Conservation (phyloP, 2,888 invertebrate genomes). For the Eurois occulta region DNA sequence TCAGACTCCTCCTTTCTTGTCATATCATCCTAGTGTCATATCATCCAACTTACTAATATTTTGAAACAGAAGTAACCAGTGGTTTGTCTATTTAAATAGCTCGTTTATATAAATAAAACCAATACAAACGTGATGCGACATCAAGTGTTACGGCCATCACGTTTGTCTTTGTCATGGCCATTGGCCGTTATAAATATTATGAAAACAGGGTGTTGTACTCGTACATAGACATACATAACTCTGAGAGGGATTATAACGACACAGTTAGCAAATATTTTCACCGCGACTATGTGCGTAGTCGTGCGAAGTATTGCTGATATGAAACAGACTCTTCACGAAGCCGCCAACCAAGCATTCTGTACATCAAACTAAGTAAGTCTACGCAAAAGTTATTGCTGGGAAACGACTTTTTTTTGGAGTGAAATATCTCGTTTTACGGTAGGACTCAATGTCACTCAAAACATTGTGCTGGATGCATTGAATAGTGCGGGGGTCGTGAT, state of each 20-base stretch:
- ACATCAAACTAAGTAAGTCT: too few relatives aligned
- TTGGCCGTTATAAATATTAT: conserved; percentile 2
- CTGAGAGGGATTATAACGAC: background rate
- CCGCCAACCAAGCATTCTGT: too few relatives aligned
- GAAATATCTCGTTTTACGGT: too few relatives aligned
- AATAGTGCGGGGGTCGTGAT: too few relatives aligned
- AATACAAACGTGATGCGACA: conserved; percentile 39
- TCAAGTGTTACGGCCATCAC: conserved; percentile 5
- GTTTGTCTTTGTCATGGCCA: conserved; percentile 21
- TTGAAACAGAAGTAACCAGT: background rate
- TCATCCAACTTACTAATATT: background rate
- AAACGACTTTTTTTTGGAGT: too few relatives aligned
- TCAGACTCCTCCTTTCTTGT: background rate
- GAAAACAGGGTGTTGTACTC: conserved; percentile 19
- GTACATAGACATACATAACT: background rate
- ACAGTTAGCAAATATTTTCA: background rate
- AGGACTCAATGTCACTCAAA: too few relatives aligned
- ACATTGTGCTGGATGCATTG: too few relatives aligned
- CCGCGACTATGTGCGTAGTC: background rate
- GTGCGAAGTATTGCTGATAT: background rate
- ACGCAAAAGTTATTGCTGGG: too few relatives aligned
- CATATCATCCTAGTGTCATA: background rate
- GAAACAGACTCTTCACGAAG: background rate
- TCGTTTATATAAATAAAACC: conserved; percentile 9
- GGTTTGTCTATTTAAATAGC: conserved; percentile 6